Percentiles rank a stretch among this genome's conserved stretches.
phyloP scores from a whole-genome alignment of 2,113 vertebrate species.

The Rhinolophus sinicus region DNA sequence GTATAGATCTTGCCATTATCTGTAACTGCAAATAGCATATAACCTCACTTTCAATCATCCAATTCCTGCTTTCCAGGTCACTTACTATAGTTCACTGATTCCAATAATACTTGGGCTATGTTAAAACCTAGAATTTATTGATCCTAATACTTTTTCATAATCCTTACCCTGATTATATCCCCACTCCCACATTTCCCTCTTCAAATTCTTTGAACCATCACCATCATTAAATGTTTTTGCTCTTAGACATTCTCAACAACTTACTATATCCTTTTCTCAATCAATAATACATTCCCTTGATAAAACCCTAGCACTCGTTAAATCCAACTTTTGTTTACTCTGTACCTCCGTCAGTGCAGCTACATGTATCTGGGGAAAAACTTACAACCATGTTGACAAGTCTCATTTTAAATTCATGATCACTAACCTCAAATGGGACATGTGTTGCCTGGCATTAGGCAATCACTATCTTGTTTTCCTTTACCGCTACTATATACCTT shows the following conservation, averaged over 20 bases:
- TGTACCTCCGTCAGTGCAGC: not conserved
- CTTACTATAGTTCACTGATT: not conserved
- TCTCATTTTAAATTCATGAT: slow-evolving; percentile 45
- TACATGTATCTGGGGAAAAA: not conserved
- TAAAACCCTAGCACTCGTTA: not conserved
- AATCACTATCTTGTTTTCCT: not conserved
- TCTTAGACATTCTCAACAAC: not conserved
- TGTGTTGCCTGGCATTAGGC: not conserved
- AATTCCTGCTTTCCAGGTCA: not conserved
- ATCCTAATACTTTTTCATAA: not conserved
- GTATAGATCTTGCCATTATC: not conserved
- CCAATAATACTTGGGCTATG: not conserved
- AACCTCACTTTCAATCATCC: not conserved
- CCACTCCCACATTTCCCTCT: not conserved
- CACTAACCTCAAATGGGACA: not conserved
- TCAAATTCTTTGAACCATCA: not conserved
- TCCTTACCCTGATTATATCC: not conserved
- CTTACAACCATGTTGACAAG: not conserved
- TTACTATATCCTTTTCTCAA: not conserved
- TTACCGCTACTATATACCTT: not conserved
- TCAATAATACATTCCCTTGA: not conserved
- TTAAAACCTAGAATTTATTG: not conserved
- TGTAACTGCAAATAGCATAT: not conserved
- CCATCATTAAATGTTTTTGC: not conserved
- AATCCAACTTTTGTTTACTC: not conserved